phyloP scores from a whole-genome alignment of 1,140 invertebrate genomes.

The Schlechtendalia chinensis region DNA sequence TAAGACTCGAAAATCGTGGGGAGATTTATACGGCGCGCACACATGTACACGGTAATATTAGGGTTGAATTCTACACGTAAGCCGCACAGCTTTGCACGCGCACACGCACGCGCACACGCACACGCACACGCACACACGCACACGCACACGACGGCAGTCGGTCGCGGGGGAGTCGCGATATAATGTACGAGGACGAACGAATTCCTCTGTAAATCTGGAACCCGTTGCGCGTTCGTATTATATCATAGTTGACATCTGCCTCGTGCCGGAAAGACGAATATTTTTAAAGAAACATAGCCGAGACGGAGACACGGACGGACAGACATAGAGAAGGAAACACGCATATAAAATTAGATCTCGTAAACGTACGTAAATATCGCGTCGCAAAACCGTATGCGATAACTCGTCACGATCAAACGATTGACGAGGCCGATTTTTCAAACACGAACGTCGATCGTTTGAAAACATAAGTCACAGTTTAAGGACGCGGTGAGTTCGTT shows the following conservation, averaged over 20 bases:
- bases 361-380: neutral
- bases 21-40: conserved; percentile 17
- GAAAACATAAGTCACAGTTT: too few relatives aligned
- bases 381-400: too few relatives aligned
- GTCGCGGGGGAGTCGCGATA: conserved; percentile 23
- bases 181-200: conserved; percentile 15
- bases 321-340: conserved; percentile 17
- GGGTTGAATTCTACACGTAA: conserved; percentile 19
- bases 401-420: too few relatives aligned
- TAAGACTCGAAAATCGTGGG: conserved; percentile 44
- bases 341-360: conserved; percentile 32
- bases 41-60: conserved; percentile 1
- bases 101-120: too few relatives aligned
- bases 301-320: too few relatives aligned
- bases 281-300: conserved; percentile 27
- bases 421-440: too few relatives aligned
- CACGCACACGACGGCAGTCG: neutral
- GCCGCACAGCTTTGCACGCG: conserved; percentile 21
- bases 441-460: too few relatives aligned
- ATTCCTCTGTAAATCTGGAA: conserved; percentile 46
- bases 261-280: conserved; percentile 43
- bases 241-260: conserved; percentile 46
- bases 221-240: conserved; percentile 43
- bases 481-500: too few relatives aligned
- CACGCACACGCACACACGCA: too few relatives aligned